Base-by-base conservation (phyloP, 2,797 vertebrate species). In the Pangasius sanitwongsei region DNA sequence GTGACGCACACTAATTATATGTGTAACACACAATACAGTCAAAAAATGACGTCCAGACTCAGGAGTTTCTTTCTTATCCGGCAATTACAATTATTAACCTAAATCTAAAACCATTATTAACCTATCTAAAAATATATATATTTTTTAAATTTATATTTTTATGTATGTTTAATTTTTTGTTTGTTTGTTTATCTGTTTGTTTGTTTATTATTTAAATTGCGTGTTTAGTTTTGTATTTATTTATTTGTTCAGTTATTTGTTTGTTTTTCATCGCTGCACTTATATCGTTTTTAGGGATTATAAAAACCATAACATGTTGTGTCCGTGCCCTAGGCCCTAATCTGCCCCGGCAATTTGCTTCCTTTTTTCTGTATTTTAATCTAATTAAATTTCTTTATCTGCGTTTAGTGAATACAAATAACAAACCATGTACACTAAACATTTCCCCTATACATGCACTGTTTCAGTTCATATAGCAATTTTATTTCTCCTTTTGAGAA, bases 401-500 rank as follows among this genome's bases (percentile, higher is more conserved):
- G 18, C 0, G 20, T 37, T 85, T 55, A 31, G 1, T 57, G 20
- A 28, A 55, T 53, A 85, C 6, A 69, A 85, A 55, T 70, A 15
- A 69, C 37, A 37, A 53, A 70, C 61, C 13, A 15, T n/a, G 28
- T 31, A 4, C 0, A 37, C n/a, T 65, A 15, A 6, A 69, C 20
- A 55, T 85, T 55, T 85, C 18, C 11, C 18, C 28, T 37, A 34
- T 34, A 4, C 18, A 12, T 34, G 12, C 20, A 83, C 16, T 65
- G 5, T 55, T 72, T 70, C 5, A 34, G 13, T 23, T 20, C 2
- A 55, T 20, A 4, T 20, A 37, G 65, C 18, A 25, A 78, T 67
- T 63, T 88, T 25, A 13, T 75, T 84, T 91, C 89, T 89, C 87
- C 81, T 1, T 87, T 18, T 65, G 82, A 89, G 92, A 94, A 96